These are phyloP conservation scores for Pterocles gutturalis DNA, from an alignment of 2,113 vertebrate species.

Conservation along the genomic window DNA sequence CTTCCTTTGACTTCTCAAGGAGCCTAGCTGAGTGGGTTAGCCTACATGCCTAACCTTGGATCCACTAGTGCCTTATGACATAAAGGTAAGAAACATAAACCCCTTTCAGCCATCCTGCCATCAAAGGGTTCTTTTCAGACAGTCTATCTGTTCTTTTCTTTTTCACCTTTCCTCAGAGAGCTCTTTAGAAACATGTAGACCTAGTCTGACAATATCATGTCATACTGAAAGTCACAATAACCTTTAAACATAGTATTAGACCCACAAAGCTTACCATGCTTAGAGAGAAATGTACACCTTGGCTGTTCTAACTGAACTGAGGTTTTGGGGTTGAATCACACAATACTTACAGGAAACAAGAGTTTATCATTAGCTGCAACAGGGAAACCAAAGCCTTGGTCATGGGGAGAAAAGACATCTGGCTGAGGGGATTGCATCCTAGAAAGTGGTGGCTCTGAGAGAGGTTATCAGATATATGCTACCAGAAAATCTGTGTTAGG, in stretches of 20 bases:
- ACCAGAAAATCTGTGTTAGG: neutral
- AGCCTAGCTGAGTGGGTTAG: neutral
- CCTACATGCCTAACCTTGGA: neutral
- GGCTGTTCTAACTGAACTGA: neutral
- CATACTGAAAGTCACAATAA: neutral
- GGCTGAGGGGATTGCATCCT: neutral
- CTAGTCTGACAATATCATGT: neutral
- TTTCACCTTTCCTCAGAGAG: neutral
- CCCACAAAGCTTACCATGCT: neutral
- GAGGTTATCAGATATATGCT: neutral
- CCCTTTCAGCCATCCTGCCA: neutral
- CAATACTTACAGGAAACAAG: neutral
- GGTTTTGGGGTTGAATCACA: neutral
- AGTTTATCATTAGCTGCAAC: neutral
- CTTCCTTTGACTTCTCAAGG: constrained; percentile 4
- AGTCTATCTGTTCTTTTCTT: neutral
- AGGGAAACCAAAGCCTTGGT: neutral
- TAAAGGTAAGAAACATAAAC: neutral
- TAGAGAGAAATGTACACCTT: neutral
- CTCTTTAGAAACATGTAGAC: neutral
- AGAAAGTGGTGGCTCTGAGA: neutral
- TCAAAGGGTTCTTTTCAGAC: neutral
- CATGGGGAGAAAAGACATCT: neutral
- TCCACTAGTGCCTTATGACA: neutral
- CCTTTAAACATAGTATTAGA: neutral